Percentiles rank a stretch among this genome's conserved stretches.
Conservation (phyloP, 2,888 invertebrate genomes). For the Drosophila flavopinicola region DNA sequence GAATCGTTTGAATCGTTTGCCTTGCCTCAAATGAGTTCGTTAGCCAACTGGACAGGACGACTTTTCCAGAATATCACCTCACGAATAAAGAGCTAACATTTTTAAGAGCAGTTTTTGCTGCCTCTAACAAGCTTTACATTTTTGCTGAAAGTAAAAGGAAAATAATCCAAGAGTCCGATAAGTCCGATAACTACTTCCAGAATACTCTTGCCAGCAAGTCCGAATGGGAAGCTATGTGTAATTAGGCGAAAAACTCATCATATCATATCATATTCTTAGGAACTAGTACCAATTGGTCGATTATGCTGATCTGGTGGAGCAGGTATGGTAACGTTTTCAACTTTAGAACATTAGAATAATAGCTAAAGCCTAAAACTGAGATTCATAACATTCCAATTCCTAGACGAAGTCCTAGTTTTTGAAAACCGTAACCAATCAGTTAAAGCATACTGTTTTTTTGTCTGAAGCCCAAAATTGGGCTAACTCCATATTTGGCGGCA, state of each 20-base stretch:
- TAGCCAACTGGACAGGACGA: slow-evolving; percentile 46
- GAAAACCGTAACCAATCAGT: slow-evolving; percentile 56
- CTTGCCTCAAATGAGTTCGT: slow-evolving; percentile 57
- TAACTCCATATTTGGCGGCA: slow-evolving; percentile 19
- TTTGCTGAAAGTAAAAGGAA: too few relatives aligned
- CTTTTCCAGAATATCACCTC: slow-evolving; percentile 10
- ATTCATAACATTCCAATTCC: not conserved
- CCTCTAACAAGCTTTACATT: not conserved
- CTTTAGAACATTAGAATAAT: not conserved
- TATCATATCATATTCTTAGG: too few relatives aligned
- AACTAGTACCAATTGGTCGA: too few relatives aligned
- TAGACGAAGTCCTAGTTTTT: not conserved
- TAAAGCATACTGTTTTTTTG: not conserved
- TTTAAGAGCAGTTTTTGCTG: slow-evolving; percentile 1
- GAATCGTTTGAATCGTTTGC: slow-evolving; percentile 30
- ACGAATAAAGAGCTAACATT: slow-evolving; percentile 2
- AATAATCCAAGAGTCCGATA: too few relatives aligned
- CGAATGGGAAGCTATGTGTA: too few relatives aligned
- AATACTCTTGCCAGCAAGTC: too few relatives aligned
- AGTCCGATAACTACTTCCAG: too few relatives aligned
- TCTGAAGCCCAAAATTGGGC: not conserved
- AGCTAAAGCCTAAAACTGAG: not conserved
- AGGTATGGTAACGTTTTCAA: too few relatives aligned
- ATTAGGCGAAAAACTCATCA: too few relatives aligned
- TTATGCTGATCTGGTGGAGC: too few relatives aligned